A percentile compares a stretch with the other conserved stretches of the same genome.
Evolutionary conservation across 2,797 vertebrate genomes (phyloP).

Genomic region (Characodon lateralis): DNA sequence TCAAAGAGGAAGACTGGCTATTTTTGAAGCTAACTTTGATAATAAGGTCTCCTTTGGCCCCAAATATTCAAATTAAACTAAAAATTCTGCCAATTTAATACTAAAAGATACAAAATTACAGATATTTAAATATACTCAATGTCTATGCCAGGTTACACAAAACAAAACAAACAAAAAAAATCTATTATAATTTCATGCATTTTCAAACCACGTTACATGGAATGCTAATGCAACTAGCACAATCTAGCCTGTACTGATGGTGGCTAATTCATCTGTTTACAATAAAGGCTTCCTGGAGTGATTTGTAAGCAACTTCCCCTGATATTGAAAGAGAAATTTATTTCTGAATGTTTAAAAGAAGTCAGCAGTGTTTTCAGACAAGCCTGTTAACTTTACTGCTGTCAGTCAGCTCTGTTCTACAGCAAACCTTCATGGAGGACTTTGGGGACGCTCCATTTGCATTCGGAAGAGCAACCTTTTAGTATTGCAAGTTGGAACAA

Average conservation of each 20-base stretch:
- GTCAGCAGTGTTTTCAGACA: background rate
- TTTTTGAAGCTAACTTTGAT: conserved; percentile 7
- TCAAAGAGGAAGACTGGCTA: conserved; percentile 3
- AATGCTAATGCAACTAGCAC: background rate
- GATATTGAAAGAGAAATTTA: background rate
- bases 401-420: background rate
- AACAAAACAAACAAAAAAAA: background rate
- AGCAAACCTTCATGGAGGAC: background rate
- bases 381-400: background rate
- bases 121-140: background rate
- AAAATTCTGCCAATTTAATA: background rate
- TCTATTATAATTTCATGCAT: background rate
- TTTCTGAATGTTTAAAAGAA: background rate
- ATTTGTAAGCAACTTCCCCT: background rate
- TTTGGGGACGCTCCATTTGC: no score
- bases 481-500: no score
- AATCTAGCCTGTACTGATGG: background rate
- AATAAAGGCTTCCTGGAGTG: background rate
- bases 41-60: conserved; percentile 10
- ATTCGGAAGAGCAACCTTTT: no score
- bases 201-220: background rate
- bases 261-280: background rate
- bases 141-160: background rate
- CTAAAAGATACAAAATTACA: background rate
- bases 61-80: conserved; percentile 9